Conservation (phyloP, 2,888 invertebrate genomes). For the Eristalinus aeneus region DNA sequence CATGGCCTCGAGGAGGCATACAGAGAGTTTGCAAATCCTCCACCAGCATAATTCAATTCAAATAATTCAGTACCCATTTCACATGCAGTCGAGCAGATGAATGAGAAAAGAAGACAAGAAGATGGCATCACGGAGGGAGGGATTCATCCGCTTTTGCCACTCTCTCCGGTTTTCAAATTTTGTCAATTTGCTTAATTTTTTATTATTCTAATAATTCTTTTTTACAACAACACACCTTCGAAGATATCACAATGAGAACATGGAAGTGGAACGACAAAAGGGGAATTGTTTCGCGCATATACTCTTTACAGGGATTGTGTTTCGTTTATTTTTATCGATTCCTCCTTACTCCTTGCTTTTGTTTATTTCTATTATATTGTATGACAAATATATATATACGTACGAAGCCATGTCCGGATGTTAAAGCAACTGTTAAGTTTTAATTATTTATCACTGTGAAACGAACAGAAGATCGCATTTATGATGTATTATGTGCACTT, state of each 20-base stretch:
- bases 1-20: constrained; percentile 89
- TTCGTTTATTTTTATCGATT: not conserved
- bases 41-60: constrained; percentile 65
- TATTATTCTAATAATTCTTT: constrained; percentile 34
- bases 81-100: constrained; percentile 39
- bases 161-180: constrained; percentile 25
- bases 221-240: constrained; percentile 19
- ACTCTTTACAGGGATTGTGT: constrained; percentile 8
- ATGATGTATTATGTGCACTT: not conserved
- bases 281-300: constrained; percentile 5
- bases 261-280: not conserved
- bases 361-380: constrained; percentile 34
- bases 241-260: constrained; percentile 14
- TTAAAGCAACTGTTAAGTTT: constrained; percentile 25
- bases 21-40: constrained; percentile 76
- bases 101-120: not conserved
- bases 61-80: constrained; percentile 46
- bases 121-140: constrained; percentile 4
- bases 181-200: constrained; percentile 34
- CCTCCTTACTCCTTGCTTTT: constrained; percentile 4
- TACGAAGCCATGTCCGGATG: constrained; percentile 3
- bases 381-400: constrained; percentile 29
- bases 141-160: not conserved
- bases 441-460: constrained; percentile 18
- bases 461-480: constrained; percentile 28